phyloP scores from a whole-genome alignment of 2,888 invertebrate species.

The Tuta absoluta region DNA sequence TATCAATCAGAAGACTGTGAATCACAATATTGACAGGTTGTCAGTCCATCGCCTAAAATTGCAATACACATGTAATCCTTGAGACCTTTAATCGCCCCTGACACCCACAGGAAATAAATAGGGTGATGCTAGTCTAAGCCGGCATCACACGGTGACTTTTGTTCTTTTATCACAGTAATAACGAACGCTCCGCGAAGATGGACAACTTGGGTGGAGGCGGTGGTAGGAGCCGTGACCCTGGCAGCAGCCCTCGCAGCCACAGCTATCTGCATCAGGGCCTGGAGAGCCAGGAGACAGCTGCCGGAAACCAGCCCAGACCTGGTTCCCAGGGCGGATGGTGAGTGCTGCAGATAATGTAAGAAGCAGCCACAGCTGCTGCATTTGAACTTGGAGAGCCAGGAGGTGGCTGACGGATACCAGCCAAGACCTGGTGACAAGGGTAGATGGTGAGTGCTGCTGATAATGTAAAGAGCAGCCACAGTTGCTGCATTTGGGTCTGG shows the following conservation, averaged over 20 bases:
- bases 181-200: slow-evolving; percentile 39
- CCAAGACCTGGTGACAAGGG: slow-evolving; percentile 53
- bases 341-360: background rate
- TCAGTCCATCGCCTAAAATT: no score
- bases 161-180: slow-evolving; percentile 36
- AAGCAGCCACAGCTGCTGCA: slow-evolving; percentile 29
- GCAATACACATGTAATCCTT: no score
- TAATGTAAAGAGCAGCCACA: background rate
- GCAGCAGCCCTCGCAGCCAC: slow-evolving; percentile 37
- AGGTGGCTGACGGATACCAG: slow-evolving; percentile 40
- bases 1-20: no score
- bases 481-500: slow-evolving; percentile 39
- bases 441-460: slow-evolving; percentile 46
- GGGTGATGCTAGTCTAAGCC: background rate
- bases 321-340: slow-evolving; percentile 56
- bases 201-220: slow-evolving; percentile 47
- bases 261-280: slow-evolving; percentile 40
- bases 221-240: slow-evolving; percentile 38
- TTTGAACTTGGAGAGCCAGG: slow-evolving; percentile 39
- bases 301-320: slow-evolving; percentile 51
- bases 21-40: no score
- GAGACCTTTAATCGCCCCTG: no score
- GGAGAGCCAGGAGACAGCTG: slow-evolving; percentile 37
- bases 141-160: background rate
- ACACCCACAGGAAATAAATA: background rate